Base-by-base conservation (phyloP, 2,888 invertebrate species). In the Chrysomela aeneicollis region DNA sequence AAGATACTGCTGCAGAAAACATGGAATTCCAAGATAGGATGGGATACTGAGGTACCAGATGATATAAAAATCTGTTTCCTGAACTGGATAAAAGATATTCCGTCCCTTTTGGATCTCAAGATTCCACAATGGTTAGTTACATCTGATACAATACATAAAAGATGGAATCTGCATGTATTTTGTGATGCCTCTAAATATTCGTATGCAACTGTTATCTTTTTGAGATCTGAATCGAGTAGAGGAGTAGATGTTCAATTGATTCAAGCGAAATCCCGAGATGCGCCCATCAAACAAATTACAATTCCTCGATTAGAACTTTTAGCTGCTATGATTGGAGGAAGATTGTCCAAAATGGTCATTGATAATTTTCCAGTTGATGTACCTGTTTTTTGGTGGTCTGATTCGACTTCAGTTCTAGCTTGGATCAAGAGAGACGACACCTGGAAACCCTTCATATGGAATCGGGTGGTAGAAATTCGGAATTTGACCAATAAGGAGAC, bases 321-420 rank as follows among this genome's bases (percentile, higher is more conserved):
- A 15, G 47, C 47, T 47, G 47, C 47, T 47, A 47, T 17, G 47
- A 47, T 15, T 47, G 47, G 47, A 15, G 17, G 15, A 47, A 47
- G 19, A 42, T 42, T 42, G 42, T 42, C 42, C 10, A 42, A 42
- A 42, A 42, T 42, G 42, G 42, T 17, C 4, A 12, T 42, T 42
- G 42, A 42, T 6, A 42, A 18, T n/a, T 1, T 50, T 6, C 10
- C 50, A 10, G 4, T 21, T 6, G 21, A 50, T 50, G 19, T 50
- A 12, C 47, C 37, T 6, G 61, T 69, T 60, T 61, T 67, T 26
- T 78, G 76, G 76, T 78, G 5, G 63, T 74, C 1, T 78, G 77
- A n/a, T n/a, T n/a, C n/a, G n/a, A n/a, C n/a, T n/a, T n/a, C n/a
- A n/a, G n/a, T n/a, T n/a, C n/a, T n/a, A n/a, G n/a, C n/a, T n/a